Evolutionary conservation across 1,140 invertebrate species (phyloP).

Genomic region (Laodelphax striatellus): DNA sequence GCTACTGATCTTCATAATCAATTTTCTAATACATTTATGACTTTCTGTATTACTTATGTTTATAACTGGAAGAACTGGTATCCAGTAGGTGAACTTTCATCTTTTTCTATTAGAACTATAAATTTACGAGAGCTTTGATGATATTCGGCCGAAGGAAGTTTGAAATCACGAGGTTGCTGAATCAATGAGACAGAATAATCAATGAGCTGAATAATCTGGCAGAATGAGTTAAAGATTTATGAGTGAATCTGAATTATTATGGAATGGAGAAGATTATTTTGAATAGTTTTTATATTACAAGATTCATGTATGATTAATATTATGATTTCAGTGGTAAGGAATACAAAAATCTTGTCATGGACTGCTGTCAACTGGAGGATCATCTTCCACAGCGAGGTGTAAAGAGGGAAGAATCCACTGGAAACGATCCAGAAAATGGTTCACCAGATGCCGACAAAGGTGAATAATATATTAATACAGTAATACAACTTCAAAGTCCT

Average conservation of each 20-base stretch:
- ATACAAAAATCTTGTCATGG: slow-evolving; percentile 82
- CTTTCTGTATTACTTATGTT: no score
- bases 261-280: no score
- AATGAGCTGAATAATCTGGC: no score
- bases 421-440: slow-evolving; percentile 72
- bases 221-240: no score
- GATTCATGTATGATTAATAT: no score
- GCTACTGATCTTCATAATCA: no score
- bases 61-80: no score
- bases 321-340: slow-evolving; percentile 61
- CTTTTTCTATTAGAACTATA: neutral
- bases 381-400: slow-evolving; percentile 35
- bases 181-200: neutral
- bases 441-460: slow-evolving; percentile 72
- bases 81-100: neutral
- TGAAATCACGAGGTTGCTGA: neutral
- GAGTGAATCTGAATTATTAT: no score
- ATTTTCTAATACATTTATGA: no score
- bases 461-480: slow-evolving; percentile 44
- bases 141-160: neutral
- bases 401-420: slow-evolving; percentile 61
- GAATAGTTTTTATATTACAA: no score
- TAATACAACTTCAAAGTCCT: no score
- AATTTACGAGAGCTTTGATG: neutral
- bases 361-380: slow-evolving; percentile 81